phyloP scores from a whole-genome alignment of 1,140 invertebrate species.

The Phthorimaea operculella region DNA sequence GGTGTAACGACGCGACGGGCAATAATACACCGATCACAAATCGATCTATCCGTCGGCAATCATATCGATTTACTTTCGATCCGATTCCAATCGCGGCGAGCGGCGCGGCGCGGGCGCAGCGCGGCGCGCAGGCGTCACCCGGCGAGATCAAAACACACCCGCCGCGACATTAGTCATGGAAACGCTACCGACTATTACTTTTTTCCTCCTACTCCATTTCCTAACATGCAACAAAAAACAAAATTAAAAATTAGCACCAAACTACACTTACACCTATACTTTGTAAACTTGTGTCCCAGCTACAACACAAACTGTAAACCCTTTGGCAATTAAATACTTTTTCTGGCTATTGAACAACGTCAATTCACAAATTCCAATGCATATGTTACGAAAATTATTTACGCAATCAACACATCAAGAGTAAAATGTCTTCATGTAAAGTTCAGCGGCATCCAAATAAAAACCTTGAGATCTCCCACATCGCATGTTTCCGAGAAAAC shows the following conservation, averaged over 20 bases:
- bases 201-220: not conserved
- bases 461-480: constrained; percentile 51
- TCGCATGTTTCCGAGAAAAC: constrained; percentile 54
- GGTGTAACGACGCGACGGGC: not conserved
- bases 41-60: constrained; percentile 38
- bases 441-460: constrained; percentile 22
- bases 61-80: constrained; percentile 36
- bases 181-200: constrained; percentile 21
- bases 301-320: not conserved
- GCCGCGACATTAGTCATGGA: constrained; percentile 41
- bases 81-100: constrained; percentile 36
- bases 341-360: not conserved
- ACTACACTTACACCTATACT: not conserved
- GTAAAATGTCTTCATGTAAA: constrained; percentile 59
- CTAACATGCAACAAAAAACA: not conserved
- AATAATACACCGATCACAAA: constrained; percentile 44
- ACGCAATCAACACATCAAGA: constrained; percentile 26
- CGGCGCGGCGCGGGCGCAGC: no score
- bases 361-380: constrained; percentile 4
- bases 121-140: constrained; percentile 18
- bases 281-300: not conserved
- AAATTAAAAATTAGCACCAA: not conserved
- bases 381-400: constrained; percentile 16
- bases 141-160: constrained; percentile 34
- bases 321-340: not conserved